A percentile compares a stretch with the other conserved stretches of the same genome.
phyloP scores from a whole-genome alignment of 2,888 invertebrate species.

The Cheilosia urbana region DNA sequence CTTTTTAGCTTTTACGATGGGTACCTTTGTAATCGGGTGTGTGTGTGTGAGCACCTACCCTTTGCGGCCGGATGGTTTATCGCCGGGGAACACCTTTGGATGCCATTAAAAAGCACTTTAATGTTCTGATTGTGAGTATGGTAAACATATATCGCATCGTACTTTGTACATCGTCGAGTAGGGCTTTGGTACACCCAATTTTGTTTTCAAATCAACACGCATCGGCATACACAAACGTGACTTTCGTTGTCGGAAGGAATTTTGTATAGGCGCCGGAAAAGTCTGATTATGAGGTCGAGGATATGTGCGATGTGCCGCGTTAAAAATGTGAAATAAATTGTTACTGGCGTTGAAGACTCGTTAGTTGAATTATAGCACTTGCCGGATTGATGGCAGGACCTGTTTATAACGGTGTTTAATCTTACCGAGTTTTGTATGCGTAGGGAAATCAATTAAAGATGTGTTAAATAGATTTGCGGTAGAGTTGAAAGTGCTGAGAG shows the following conservation, averaged over 20 bases:
- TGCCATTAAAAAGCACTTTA: conserved; percentile 51
- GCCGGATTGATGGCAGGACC: background rate
- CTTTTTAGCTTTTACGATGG: conserved; percentile 13
- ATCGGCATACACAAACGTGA: background rate
- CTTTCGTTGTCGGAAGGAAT: conserved; percentile 17
- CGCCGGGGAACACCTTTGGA: conserved; percentile 36
- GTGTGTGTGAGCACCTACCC: background rate
- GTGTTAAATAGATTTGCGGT: conserved; percentile 24
- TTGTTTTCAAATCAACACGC: conserved; percentile 22
- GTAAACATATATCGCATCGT: background rate
- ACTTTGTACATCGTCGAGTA: background rate
- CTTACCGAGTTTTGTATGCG: background rate
- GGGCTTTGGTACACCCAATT: background rate
- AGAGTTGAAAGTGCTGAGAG: background rate
- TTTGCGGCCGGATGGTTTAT: conserved; percentile 6
- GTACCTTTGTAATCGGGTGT: background rate
- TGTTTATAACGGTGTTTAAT: conserved; percentile 26
- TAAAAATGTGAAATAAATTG: conserved; percentile 36
- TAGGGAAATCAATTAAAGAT: conserved; percentile 19
- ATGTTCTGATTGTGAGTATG: conserved; percentile 33
- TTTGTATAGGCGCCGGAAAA: conserved; percentile 22
- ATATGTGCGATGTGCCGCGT: conserved; percentile 6
- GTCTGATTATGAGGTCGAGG: conserved; percentile 7
- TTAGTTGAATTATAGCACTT: conserved; percentile 30
- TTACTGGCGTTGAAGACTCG: conserved; percentile 13